A percentile compares a stretch with the other conserved stretches of the same genome.
Conservation (phyloP, 2,797 vertebrate species). For the Gymnocypris eckloni region DNA sequence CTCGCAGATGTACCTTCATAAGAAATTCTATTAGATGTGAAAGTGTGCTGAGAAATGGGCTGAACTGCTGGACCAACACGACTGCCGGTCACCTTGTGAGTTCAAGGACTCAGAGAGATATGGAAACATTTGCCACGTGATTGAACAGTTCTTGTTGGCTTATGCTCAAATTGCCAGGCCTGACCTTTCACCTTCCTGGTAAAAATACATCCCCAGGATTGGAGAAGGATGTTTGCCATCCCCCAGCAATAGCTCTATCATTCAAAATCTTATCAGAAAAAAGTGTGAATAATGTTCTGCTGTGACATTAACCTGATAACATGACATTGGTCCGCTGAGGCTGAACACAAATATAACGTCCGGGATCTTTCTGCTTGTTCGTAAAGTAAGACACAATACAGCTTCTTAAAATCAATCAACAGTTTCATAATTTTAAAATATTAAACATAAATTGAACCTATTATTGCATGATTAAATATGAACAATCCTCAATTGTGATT, state of each 20-base stretch:
- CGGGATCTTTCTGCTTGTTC: background rate
- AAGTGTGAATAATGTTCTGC: conserved; percentile 16
- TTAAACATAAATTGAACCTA: background rate
- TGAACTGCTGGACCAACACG: conserved; percentile 65
- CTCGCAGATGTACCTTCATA: conserved; percentile 20
- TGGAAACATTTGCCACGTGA: conserved; percentile 71
- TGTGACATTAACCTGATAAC: conserved; percentile 30
- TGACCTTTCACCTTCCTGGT: conserved; percentile 68
- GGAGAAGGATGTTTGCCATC: conserved; percentile 35
- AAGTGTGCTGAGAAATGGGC: conserved; percentile 72
- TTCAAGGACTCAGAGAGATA: conserved; percentile 76
- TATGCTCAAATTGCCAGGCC: conserved; percentile 69
- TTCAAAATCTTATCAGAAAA: conserved; percentile 43
- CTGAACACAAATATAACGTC: background rate
- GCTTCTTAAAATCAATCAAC: background rate
- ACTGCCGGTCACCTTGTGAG: conserved; percentile 71
- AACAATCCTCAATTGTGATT: background rate
- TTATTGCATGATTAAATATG: background rate
- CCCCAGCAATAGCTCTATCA: conserved; percentile 2
- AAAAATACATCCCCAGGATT: conserved; percentile 56
- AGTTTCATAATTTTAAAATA: background rate
- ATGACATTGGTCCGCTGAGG: conserved; percentile 15
- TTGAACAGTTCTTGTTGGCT: conserved; percentile 71
- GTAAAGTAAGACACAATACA: background rate
- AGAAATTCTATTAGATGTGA: conserved; percentile 69